Conservation (phyloP, 2,113 vertebrate genomes). For the Nesoenas mayeri region DNA sequence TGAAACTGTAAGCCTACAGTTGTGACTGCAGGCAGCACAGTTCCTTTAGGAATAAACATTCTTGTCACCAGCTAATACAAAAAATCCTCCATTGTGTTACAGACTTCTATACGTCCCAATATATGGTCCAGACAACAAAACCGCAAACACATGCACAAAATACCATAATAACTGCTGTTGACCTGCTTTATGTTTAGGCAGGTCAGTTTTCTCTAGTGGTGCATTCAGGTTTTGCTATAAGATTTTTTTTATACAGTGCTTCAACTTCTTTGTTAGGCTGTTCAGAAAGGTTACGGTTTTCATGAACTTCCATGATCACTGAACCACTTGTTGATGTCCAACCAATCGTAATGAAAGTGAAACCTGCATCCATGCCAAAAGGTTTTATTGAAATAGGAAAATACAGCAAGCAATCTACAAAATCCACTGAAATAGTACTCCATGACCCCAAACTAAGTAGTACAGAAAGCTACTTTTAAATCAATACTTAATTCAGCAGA, state of each 20-base stretch:
- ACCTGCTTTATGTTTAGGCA: neutral
- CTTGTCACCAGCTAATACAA: neutral
- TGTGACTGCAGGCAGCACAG: neutral
- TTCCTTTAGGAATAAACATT: neutral
- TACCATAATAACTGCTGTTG: neutral
- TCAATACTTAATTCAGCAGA: conserved; percentile 64
- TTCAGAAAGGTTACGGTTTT: conserved; percentile 1
- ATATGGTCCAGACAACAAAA: neutral
- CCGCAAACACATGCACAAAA: neutral
- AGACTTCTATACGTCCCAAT: neutral
- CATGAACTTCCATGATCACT: neutral
- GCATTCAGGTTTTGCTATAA: neutral
- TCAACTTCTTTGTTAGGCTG: neutral
- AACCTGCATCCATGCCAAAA: neutral
- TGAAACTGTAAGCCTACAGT: neutral
- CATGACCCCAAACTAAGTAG: conserved; percentile 27
- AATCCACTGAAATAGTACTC: conserved; percentile 43
- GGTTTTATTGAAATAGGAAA: conserved; percentile 41
- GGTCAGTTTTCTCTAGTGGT: neutral
- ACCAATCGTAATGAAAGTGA: conserved; percentile 15
- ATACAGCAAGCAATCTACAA: conserved; percentile 2
- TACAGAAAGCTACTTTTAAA: conserved; percentile 39
- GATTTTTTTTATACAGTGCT: neutral
- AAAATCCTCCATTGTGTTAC: neutral
- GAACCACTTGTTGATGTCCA: conserved; percentile 17